Evolutionary conservation across 92 coral and sea anemone species (phyloP), one percentile per base, ranked within the genome.

Genomic region (Epizoanthus stellaris): DNA sequence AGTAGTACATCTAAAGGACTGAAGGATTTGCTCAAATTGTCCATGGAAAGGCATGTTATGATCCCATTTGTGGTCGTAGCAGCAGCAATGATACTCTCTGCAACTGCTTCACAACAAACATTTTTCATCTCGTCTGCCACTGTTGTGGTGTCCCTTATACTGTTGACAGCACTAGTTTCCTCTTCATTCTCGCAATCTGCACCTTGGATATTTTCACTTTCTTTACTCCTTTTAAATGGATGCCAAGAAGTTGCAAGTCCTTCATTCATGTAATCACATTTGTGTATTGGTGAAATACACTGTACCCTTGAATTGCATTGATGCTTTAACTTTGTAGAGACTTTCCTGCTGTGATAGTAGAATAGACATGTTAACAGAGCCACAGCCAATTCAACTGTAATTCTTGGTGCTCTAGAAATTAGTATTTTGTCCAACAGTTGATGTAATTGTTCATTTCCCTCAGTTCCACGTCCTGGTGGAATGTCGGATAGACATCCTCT

Each of bases 401-500:
- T 80, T 72, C 71, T 23, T 73, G 89, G 79, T 0, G 87, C 82
- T 7, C 89, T 89, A 17, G 75, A 64, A 21, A 85, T 71, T 13
- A 89, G 64, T 4, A 86, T 80, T 19, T 86, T 70, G 42, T 89
- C 66, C 15, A 89, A 45, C 12, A 70, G 57, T 71, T 66, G 58
- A 73, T 85, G 89, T 1, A 89, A 17, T 14, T 79, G 60, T 71
- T 89, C 87, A 43, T 85, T 85, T 19, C 70, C 39, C 64, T 89
- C 92, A 2, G 89, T 85, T 30, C 92, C 87, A 15, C 36, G 54
- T 20, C 92, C 89, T 5, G 92, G 83, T 4, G 82, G 86, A 8
- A 80, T 85, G 52, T 38, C 64, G 4, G 92, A 89, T 12, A 89
- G 75, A 61, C 86, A 89, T 15, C 90, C 90, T 71, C 80, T 87